phyloP scores from a whole-genome alignment of 2,888 invertebrate genomes.

The Alcis repandata region DNA sequence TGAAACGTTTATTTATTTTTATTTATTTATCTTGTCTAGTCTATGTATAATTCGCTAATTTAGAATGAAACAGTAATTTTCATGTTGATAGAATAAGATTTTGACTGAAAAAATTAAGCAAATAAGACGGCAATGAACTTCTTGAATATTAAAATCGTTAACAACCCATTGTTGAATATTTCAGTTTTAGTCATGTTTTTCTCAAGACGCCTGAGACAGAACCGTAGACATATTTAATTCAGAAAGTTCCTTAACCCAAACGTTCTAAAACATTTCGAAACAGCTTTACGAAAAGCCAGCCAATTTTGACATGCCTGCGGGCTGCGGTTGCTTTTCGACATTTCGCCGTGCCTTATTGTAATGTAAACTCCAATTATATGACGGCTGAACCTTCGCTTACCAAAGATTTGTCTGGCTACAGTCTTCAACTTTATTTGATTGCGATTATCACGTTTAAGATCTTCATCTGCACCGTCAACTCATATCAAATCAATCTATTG shows the following conservation, averaged over 20 bases:
- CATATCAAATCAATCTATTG: no score
- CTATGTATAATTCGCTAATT: no score
- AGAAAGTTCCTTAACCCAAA: conserved; percentile 32
- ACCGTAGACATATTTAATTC: conserved; percentile 16
- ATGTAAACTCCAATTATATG: conserved; percentile 51
- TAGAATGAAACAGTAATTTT: not conserved
- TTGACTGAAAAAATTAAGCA: not conserved
- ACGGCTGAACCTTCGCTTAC: not conserved
- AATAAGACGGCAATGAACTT: conserved; percentile 19
- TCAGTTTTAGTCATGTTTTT: conserved; percentile 8
- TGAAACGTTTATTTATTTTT: no score
- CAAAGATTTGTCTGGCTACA: not conserved
- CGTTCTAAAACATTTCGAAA: conserved; percentile 54
- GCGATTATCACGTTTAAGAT: not conserved
- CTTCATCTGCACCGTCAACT: not conserved
- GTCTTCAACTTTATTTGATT: not conserved
- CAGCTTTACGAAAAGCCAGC: conserved; percentile 54
- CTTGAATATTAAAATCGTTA: conserved; percentile 8
- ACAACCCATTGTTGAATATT: conserved; percentile 13
- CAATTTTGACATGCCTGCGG: conserved; percentile 60
- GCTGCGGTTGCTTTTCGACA: conserved; percentile 64
- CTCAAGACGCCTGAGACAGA: conserved; percentile 9
- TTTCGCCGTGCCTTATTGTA: conserved; percentile 50
- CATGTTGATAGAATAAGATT: not conserved
- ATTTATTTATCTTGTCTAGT: no score